Evolutionary conservation across 2,888 invertebrate genomes (phyloP), one percentile per base, ranked within the genome.

Genomic region (Ctenicera cuprea): DNA sequence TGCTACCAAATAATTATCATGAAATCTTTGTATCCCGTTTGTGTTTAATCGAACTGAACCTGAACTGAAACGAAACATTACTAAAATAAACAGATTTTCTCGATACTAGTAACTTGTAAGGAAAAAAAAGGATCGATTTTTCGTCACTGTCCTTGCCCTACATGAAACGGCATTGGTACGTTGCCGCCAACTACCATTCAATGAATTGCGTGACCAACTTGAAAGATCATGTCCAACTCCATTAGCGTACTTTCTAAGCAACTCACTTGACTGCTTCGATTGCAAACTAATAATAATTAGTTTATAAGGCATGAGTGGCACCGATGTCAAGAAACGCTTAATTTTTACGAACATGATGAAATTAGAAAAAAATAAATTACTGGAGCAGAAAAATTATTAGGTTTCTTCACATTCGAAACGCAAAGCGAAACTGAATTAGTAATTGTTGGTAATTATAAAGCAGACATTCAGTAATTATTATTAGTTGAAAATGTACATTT

Each of bases 181-280:
- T 18, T 48, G 20, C 16, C 14, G 16, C 18, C 14, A 48, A 48
- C 48, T 18, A 18, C 3, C 48, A 52, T 38, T 59, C 11, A 37
- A 37, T 37, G 37, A 37, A 18, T 38, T 37, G 57, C 57, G 57
- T 59, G 57, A 59, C 57, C 57, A 38, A 59, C 18, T 59, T 54
- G 14, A 38, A 59, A 52, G 26, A 59, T 38, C 57, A 38, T 16
- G 57, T 16, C 57, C 37, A 18, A 59, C 1, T 37, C 57, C 57
- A 59, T 59, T 59, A 38, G 11, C 37, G 30, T 59, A 59, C 57
- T 59, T 59, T 59, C 57, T 37, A 59, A 33, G 33, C 33, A 33
- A 59, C 57, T 16, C 37, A 59, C 57, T 37, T 37, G 38, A 37
- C 57, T 59, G 57, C 57, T 16, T 38, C 54, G 48, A 48, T 18